Evolutionary conservation across 2,888 invertebrate genomes (phyloP), one percentile per base, ranked within the genome.

Genomic region (Calephelis perditalis): DNA sequence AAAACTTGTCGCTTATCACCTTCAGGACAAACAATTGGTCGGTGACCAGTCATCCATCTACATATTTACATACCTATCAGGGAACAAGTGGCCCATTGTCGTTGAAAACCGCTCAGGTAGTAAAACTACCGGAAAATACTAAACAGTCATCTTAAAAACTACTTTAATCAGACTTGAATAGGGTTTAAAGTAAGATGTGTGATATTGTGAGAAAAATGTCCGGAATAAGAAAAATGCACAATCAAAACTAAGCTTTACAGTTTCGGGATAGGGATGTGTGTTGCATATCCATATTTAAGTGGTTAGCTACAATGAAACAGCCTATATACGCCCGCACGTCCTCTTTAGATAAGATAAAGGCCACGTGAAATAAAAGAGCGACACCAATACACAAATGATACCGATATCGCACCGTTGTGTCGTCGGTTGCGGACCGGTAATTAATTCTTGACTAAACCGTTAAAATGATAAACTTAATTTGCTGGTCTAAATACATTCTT

Each of bases 291-390:
- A 6, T 0, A 47, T 7, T 15, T 56, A 63, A 67, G 73, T 73
- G 68, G 79, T 79, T 76, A 72, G 73, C 71, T 76, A 83, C 84
- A 85, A 80, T 81, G 80, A 81, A 76, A 78, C 74, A 77, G 80
- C 75, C 76, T 81, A 82, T 82, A 79, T 81, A 79, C 78, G 75
- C 87, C 88, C 89, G 88, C 86, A 90, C 90, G 90, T 90, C 89
- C 89, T 89, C 87, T 87, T 85, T 90, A 85, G 89, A 90, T 90
- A 86, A 90, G 89, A 90, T 89, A 90, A 84, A 80, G 83, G 82
- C 81, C 79, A 84, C 80, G 80, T 82, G 81, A 83, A 85, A 79
- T 77, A 78, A 75, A 80, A 76, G 78, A 77, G 74, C 81, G 87
- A 82, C 89, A 87, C 84, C 84, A 86, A 86, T 86, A 81, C 78